Conservation (phyloP, 2,113 vertebrate species). For the Peromyscus polionotus region DNA sequence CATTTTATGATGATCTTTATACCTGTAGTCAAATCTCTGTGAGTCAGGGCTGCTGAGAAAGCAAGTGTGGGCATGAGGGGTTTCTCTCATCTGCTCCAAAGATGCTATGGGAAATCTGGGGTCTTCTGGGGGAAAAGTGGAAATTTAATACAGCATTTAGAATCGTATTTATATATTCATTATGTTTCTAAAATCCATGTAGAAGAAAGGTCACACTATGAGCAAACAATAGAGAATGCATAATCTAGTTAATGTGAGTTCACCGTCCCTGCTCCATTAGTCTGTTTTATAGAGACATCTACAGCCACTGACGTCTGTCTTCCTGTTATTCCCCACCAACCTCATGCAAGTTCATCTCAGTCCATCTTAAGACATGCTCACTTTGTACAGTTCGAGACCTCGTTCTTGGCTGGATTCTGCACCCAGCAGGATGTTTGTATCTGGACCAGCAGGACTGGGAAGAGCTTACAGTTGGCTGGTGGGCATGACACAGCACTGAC, state of each 20-base stretch:
- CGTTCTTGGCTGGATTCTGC: not conserved
- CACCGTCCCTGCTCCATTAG: not conserved
- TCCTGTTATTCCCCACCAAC: not conserved
- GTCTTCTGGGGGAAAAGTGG: not conserved
- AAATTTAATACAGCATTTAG: not conserved
- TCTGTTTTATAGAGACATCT: not conserved
- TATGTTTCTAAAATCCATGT: not conserved
- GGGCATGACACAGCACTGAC: accelerated
- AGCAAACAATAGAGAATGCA: not conserved
- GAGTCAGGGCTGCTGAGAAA: not conserved
- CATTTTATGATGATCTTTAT: not conserved
- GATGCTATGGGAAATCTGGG: not conserved
- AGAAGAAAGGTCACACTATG: not conserved
- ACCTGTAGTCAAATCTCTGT: not conserved
- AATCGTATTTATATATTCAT: not conserved
- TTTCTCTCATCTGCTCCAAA: not conserved
- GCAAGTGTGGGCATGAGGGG: accelerated
- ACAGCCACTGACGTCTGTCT: not conserved
- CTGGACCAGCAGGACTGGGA: not conserved
- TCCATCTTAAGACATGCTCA: not conserved
- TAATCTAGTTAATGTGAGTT: too few relatives aligned
- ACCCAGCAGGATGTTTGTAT: too few relatives aligned
- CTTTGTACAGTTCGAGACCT: not conserved
- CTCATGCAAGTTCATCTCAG: not conserved
- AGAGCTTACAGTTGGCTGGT: not conserved